Evolutionary conservation across 2,797 vertebrate species (phyloP), one percentile per base, ranked within the genome.

Genomic region (Poeciliopsis presidionis): DNA sequence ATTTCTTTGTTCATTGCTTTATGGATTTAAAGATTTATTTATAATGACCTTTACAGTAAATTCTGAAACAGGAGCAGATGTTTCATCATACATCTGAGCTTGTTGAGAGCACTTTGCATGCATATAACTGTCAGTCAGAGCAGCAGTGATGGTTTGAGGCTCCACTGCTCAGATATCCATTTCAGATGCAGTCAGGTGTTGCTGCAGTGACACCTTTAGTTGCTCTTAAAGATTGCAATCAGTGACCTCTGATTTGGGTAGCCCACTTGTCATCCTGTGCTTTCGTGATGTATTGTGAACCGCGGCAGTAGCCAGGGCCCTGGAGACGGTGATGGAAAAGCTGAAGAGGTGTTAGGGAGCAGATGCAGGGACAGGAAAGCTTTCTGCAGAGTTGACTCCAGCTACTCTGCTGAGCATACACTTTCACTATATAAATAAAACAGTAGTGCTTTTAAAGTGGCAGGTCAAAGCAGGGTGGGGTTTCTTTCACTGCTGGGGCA

Each of bases 161-260:
- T 73, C 81, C 63, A 16, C 84, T 88, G 83, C 79, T 86, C 80
- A 86, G 67, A 88, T 87, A 93, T 92, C 90, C 86, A 90, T 93
- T 90, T 90, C 85, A 82, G 84, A 86, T 85, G 82, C 85, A 89
- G 85, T 87, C 92, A 91, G 91, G 89, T 93, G 91, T 90, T 82
- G 73, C 82, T 4, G 81, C 86, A 81, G 79, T 90, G 92, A 89
- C 91, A 90, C 88, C 80, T 93, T 85, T 81, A 93, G 90, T 93
- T 91, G 93, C 90, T 93, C 88, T 93, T 91, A 90, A 89, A 93
- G 91, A 95, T 93, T 93, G 90, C 90, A 94, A 92, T 95, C 92
- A 88, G 85, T 93, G 93, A 94, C 94, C 92, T 92, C 90, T 90
- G 93, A 91, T 94, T 93, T 91, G 90, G 91, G 85, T 88, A 92